These are phyloP conservation scores for Actenoides hombroni DNA, from an alignment of 2,113 vertebrate genomes.

Conservation along the genomic window DNA sequence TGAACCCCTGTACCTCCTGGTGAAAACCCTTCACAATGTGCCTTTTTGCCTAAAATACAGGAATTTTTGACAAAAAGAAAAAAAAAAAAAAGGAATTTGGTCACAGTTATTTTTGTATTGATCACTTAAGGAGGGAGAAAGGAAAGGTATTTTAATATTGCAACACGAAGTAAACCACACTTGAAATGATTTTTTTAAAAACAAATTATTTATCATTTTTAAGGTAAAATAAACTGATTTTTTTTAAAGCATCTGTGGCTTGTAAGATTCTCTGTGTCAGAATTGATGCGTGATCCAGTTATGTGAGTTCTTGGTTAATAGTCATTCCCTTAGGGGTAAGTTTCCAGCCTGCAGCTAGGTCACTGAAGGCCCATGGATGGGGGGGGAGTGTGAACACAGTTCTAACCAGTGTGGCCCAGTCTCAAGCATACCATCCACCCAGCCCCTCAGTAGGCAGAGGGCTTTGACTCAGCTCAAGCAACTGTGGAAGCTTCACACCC, in stretches of 20 bases:
- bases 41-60: conserved; percentile 60
- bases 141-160: conserved; percentile 55
- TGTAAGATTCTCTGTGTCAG: not conserved
- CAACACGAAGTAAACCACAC: conserved; percentile 70
- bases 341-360: not conserved
- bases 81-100: not conserved
- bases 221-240: conserved; percentile 79
- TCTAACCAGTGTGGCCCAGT: accelerated
- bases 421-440: not conserved
- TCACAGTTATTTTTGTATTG: conserved; percentile 60
- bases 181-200: conserved; percentile 66
- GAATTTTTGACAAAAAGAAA: not conserved
- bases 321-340: not conserved
- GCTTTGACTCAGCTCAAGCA: not conserved
- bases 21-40: conserved; percentile 46
- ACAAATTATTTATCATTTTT: conserved; percentile 83
- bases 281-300: not conserved
- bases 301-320: not conserved
- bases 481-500: accelerated
- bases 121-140: not conserved
- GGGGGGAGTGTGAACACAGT: not conserved
- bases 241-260: not conserved
- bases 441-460: accelerated
- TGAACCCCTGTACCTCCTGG: not conserved
- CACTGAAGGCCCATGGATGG: accelerated